Conservation (phyloP, 2,113 vertebrate genomes). For the Cranoglanis bouderius region DNA sequence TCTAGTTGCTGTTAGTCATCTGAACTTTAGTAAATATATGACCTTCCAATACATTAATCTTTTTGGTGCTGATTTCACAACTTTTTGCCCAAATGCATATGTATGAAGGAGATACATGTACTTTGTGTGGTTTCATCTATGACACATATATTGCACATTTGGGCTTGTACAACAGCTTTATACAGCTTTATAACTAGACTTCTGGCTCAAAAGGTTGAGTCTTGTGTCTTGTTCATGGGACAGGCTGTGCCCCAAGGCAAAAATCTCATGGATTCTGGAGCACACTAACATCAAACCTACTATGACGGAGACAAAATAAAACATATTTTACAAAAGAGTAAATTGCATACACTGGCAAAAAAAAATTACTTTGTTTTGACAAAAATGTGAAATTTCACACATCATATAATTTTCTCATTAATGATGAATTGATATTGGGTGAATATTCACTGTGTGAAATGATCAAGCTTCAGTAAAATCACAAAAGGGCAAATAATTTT, state of each 20-base stretch:
- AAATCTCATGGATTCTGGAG: neutral
- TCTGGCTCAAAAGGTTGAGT: neutral
- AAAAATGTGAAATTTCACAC: neutral
- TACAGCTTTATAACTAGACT: neutral
- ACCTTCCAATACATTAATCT: neutral
- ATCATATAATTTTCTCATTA: neutral
- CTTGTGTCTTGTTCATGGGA: neutral
- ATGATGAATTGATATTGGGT: neutral
- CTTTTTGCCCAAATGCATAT: neutral
- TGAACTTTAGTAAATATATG: neutral
- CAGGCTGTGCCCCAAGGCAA: neutral
- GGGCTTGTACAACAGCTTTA: too few species aligned
- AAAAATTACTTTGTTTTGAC: neutral
- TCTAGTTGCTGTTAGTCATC: neutral
- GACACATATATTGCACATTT: neutral
- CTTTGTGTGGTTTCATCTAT: neutral
- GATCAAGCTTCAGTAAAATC: neutral
- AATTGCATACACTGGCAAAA: too few species aligned
- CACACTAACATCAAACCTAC: neutral
- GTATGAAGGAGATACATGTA: neutral
- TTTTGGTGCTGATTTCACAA: neutral
- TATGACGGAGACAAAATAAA: neutral
- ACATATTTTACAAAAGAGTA: neutral
- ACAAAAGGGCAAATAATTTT: too few species aligned
- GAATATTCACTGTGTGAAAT: neutral